Evolutionary conservation across 2,113 vertebrate genomes (phyloP).

Genomic region (Coregonus clupeaformis): DNA sequence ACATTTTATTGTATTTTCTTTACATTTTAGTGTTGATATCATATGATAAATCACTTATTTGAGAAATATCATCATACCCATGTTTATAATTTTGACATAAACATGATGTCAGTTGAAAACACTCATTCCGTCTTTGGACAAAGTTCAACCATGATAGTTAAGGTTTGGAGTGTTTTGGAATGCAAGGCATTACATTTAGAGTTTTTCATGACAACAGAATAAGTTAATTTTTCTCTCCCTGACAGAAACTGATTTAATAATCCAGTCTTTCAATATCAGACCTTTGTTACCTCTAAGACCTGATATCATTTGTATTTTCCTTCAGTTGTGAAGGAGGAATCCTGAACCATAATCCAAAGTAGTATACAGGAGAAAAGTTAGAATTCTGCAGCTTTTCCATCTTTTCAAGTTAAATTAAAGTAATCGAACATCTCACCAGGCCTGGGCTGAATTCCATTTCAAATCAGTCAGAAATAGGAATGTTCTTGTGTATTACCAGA

Average conservation of each 20-base stretch:
- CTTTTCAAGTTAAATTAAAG: background rate
- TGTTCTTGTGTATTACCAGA: background rate
- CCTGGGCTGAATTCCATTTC: too few species aligned
- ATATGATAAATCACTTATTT: constrained; percentile 8
- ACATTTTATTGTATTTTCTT: constrained; percentile 13
- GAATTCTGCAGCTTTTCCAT: background rate
- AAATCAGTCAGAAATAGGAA: too few species aligned
- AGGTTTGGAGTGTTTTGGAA: background rate
- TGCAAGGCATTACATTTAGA: constrained; percentile 9
- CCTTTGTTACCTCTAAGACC: background rate
- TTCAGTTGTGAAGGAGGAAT: background rate
- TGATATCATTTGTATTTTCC: background rate
- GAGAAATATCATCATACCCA: constrained; percentile 26
- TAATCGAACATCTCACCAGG: background rate
- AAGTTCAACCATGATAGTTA: constrained; percentile 10
- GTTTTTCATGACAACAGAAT: constrained; percentile 3
- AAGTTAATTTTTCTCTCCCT: constrained; percentile 36
- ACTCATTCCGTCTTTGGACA: background rate
- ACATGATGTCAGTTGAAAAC: constrained; percentile 2
- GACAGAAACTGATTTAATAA: constrained; percentile 61
- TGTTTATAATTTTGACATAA: background rate
- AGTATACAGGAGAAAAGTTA: background rate
- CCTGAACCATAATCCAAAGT: background rate
- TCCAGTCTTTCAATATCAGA: constrained; percentile 30
- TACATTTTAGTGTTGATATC: constrained; percentile 16